Evolutionary conservation across 1,140 invertebrate genomes (phyloP).

Genomic region (Melanaphis sacchari): DNA sequence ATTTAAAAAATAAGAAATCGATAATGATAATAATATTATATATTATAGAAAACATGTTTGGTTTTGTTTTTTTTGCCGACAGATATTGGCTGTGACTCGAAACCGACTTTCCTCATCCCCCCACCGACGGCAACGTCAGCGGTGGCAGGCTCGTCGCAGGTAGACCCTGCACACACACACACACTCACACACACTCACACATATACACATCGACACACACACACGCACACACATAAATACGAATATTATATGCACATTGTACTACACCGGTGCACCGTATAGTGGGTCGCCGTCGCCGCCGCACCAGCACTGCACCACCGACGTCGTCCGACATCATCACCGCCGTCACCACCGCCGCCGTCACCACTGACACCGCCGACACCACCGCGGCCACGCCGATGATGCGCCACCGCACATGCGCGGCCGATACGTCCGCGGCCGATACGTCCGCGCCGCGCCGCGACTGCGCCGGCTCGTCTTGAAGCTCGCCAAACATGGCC

Average conservation of each 20-base stretch:
- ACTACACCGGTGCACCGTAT: not conserved
- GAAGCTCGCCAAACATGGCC: not conserved
- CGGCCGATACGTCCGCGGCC: not conserved
- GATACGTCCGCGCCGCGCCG: not conserved
- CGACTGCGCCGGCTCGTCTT: too few species aligned
- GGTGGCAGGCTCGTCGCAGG: not conserved
- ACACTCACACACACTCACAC: not conserved
- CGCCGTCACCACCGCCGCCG: too few species aligned
- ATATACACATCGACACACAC: too few species aligned
- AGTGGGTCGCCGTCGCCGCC: not conserved
- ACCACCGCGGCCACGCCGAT: too few species aligned
- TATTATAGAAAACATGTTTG: conserved; percentile 9
- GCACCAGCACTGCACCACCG: too few species aligned
- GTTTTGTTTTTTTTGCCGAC: conserved; percentile 29
- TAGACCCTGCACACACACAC: not conserved
- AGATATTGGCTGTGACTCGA: conserved; percentile 1
- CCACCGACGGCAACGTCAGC: not conserved
- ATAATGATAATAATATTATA: conserved; percentile 5
- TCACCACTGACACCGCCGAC: too few species aligned
- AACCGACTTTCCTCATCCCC: not conserved
- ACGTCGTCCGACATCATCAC: too few species aligned
- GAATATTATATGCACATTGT: not conserved
- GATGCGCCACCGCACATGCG: not conserved
- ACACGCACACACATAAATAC: not conserved
- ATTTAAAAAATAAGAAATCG: not conserved